Evolutionary conservation across 2,888 invertebrate genomes (phyloP).

Genomic region (Aphrophora alni): DNA sequence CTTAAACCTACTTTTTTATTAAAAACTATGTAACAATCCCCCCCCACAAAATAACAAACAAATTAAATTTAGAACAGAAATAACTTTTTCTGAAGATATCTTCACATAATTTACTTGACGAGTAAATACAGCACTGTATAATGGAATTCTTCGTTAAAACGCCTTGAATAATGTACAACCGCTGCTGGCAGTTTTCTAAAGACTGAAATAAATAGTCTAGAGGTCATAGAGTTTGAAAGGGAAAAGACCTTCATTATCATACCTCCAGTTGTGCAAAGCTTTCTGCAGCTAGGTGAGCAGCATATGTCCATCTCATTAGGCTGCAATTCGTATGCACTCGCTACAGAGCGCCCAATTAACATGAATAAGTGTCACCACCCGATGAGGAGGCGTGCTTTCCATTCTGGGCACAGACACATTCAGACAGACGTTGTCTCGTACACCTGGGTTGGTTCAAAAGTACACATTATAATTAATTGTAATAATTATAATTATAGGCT

Average conservation of each 20-base stretch:
- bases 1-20: no score
- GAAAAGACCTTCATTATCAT: neutral
- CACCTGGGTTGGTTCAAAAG: no score
- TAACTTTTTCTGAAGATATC: no score
- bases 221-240: neutral
- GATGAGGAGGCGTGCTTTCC: neutral
- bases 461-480: no score
- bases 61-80: no score
- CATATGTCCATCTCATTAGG: constrained; percentile 6
- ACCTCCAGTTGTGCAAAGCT: neutral
- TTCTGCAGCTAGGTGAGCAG: neutral
- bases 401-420: neutral
- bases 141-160: neutral
- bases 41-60: no score
- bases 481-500: no score
- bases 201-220: neutral
- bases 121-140: no score
- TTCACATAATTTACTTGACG: no score
- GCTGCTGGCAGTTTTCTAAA: neutral
- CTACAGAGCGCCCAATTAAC: neutral
- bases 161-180: neutral
- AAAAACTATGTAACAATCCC: no score
- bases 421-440: neutral
- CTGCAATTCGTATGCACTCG: neutral
- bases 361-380: neutral